Evolutionary conservation across 1,140 invertebrate species (phyloP).

Genomic region (Pygmarrhopalites habei): DNA sequence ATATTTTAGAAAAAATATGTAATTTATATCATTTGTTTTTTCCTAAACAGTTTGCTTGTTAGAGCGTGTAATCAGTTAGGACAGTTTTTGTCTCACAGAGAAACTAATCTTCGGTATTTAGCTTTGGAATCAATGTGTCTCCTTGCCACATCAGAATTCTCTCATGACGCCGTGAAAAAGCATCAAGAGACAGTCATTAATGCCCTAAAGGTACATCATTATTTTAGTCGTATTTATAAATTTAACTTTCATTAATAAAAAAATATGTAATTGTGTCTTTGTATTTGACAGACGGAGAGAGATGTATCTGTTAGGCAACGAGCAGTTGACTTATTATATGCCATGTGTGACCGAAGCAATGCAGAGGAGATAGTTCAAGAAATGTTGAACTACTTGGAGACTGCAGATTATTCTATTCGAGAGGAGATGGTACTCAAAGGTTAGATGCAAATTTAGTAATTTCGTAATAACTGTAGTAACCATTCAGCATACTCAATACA

Average conservation of each 20-base stretch:
- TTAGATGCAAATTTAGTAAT: too few relatives aligned
- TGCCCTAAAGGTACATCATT: slow-evolving; percentile 96
- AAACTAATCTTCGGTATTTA: slow-evolving; percentile 96
- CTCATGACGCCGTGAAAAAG: slow-evolving; percentile 99
- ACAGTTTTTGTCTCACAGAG: slow-evolving; percentile 95
- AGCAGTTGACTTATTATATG: slow-evolving; percentile 98
- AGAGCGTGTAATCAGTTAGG: slow-evolving; percentile 97
- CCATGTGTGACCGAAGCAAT: slow-evolving; percentile 99
- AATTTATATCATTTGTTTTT: too few relatives aligned
- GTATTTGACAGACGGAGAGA: slow-evolving; percentile 84
- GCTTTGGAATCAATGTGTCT: slow-evolving; percentile 99
- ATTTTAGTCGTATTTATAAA: too few relatives aligned
- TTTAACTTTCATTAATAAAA: slow-evolving; percentile 12
- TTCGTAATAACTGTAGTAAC: too few relatives aligned
- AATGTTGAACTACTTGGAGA: slow-evolving; percentile 98
- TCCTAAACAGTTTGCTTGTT: slow-evolving; percentile 87
- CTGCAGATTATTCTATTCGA: slow-evolving; percentile 97
- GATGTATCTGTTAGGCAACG: slow-evolving; percentile 98
- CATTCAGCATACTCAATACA: too few relatives aligned
- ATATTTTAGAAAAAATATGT: too few relatives aligned
- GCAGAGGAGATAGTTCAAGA: slow-evolving; percentile 99
- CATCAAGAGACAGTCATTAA: slow-evolving; percentile 99
- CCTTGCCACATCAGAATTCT: slow-evolving; percentile 97
- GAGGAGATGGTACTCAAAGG: slow-evolving; percentile 99
- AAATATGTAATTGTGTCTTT: neutral